Conservation (phyloP, 2,797 vertebrate genomes). For the Danio kyathit region DNA sequence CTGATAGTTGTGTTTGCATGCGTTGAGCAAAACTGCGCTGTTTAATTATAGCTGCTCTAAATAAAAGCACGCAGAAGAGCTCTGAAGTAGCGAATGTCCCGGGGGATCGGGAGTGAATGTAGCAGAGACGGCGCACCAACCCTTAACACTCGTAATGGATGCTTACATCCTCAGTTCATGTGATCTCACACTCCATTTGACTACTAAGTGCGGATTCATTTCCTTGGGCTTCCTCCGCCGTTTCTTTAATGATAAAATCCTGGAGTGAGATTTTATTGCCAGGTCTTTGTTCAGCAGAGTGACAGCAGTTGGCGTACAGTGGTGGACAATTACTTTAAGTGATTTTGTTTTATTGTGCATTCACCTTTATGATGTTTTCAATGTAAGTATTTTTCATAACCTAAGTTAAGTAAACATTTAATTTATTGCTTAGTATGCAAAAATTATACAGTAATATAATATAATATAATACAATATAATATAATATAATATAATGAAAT, state of each 20-base stretch:
- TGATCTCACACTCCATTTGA: constrained; percentile 47
- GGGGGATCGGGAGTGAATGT: constrained; percentile 32
- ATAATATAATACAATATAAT: too few relatives aligned
- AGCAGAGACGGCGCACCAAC: constrained; percentile 33
- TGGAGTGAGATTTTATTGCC: constrained; percentile 27
- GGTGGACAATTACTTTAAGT: background rate
- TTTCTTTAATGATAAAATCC: constrained; percentile 4
- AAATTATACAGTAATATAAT: too few relatives aligned
- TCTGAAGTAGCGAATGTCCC: constrained; percentile 30
- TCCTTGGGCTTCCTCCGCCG: constrained; percentile 16
- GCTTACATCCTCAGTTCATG: constrained; percentile 38
- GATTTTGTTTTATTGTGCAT: background rate
- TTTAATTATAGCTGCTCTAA: constrained; percentile 49
- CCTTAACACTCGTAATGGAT: constrained; percentile 33
- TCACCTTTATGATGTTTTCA: background rate
- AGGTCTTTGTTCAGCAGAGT: constrained; percentile 10
- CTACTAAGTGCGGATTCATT: constrained; percentile 30
- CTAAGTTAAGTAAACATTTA: too few relatives aligned
- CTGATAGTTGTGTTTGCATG: constrained; percentile 11
- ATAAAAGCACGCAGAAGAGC: constrained; percentile 22
- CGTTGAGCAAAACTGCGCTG: background rate
- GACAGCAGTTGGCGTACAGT: background rate
- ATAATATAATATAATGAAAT: too few relatives aligned
- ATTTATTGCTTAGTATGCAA: too few relatives aligned
- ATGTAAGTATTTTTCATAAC: too few relatives aligned